A percentile compares a stretch with the other conserved stretches of the same genome.
Evolutionary conservation across 2,113 vertebrate genomes (phyloP).

Genomic region (Halichoerus grypus): DNA sequence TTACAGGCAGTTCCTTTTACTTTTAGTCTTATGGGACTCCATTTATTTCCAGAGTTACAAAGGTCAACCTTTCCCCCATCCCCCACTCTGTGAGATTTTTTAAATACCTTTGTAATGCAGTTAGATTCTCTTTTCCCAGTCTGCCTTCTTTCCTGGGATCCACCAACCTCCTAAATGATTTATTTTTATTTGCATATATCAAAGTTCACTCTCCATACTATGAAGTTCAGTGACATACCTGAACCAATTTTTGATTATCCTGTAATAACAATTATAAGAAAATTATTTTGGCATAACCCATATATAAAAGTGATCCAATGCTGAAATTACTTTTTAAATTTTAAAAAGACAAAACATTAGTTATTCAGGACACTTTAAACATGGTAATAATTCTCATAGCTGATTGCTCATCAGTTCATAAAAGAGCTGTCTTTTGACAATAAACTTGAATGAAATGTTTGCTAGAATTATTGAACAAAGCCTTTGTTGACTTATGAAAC

Average conservation of each 20-base stretch:
- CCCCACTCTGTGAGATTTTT: not conserved
- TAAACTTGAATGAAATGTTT: not conserved
- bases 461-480: not conserved
- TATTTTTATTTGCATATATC: not conserved
- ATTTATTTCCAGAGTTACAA: not conserved
- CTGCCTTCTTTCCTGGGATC: not conserved
- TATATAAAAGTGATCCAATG: not conserved
- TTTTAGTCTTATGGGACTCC: not conserved
- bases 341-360: not conserved
- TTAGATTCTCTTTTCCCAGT: not conserved
- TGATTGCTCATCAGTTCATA: not conserved
- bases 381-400: not conserved
- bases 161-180: not conserved
- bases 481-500: not conserved
- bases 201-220: not conserved
- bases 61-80: not conserved
- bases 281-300: not conserved
- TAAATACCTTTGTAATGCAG: not conserved
- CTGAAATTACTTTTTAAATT: not conserved
- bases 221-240: not conserved
- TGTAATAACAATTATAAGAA: conserved; percentile 1
- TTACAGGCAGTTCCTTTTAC: not conserved
- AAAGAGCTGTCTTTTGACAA: not conserved
- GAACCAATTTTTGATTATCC: not conserved
- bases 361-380: not conserved